phyloP scores from a whole-genome alignment of 2,797 vertebrate species.

The Cyprinodon diabolis region DNA sequence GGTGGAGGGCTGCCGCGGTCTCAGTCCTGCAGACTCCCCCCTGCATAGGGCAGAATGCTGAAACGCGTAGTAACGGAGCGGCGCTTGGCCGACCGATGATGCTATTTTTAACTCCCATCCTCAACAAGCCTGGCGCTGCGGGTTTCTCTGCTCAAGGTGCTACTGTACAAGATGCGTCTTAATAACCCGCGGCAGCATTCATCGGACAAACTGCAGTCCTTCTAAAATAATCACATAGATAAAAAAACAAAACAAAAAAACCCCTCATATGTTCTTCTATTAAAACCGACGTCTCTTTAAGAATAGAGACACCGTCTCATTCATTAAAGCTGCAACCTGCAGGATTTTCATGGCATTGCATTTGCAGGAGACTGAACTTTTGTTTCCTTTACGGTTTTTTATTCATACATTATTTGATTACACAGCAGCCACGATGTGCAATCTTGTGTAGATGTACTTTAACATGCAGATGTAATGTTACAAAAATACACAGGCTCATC shows the following conservation, averaged over 20 bases:
- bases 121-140: conserved; percentile 73
- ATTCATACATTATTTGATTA: not conserved
- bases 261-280: not conserved
- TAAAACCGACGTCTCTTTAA: conserved; percentile 34
- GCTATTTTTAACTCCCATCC: conserved; percentile 78
- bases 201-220: not conserved
- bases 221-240: not conserved
- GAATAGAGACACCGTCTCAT: conserved; percentile 41
- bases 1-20: conserved; percentile 51
- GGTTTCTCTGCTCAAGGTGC: conserved; percentile 71
- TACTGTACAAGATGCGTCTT: conserved; percentile 49
- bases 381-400: not conserved
- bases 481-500: not conserved
- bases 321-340: conserved; percentile 61
- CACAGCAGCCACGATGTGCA: not conserved
- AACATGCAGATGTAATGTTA: not conserved
- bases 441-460: not conserved
- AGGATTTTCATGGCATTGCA: conserved; percentile 33
- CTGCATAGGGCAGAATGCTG: conserved; percentile 78
- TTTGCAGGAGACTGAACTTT: conserved; percentile 2
- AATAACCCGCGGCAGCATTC: conserved; percentile 44
- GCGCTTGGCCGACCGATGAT: conserved; percentile 73
- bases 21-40: conserved; percentile 67
- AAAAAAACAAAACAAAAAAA: not conserved
- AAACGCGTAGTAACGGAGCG: conserved; percentile 81